Evolutionary conservation across 1,140 invertebrate genomes (phyloP).

Genomic region (Araneus ventricosus): DNA sequence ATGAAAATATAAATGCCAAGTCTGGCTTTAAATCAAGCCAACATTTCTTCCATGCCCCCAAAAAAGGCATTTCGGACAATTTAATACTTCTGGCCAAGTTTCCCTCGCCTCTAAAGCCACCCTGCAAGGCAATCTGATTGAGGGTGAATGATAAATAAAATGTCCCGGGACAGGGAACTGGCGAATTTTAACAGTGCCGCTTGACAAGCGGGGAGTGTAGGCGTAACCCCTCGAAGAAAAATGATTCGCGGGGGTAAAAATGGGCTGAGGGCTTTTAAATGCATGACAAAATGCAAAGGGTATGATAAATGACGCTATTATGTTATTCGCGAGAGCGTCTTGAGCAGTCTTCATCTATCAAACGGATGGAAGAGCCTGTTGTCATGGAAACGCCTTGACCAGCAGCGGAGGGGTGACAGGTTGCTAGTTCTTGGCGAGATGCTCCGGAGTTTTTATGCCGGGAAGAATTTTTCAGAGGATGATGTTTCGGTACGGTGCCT

Average conservation of each 20-base stretch:
- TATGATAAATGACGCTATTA: slow-evolving; percentile 75
- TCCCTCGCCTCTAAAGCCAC: not conserved
- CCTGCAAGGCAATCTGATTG: not conserved
- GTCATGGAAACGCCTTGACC: slow-evolving; percentile 73
- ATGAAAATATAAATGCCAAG: no score
- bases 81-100: not conserved
- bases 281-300: slow-evolving; percentile 75
- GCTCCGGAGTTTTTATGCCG: not conserved
- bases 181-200: slow-evolving; percentile 20
- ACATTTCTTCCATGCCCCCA: no score
- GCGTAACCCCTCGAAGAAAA: slow-evolving; percentile 70
- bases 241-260: slow-evolving; percentile 63
- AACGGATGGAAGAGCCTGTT: slow-evolving; percentile 72
- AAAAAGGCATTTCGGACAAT: no score
- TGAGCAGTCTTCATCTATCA: slow-evolving; percentile 74
- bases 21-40: no score
- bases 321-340: slow-evolving; percentile 75
- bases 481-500: not conserved
- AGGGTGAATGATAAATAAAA: slow-evolving; percentile 51
- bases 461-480: not conserved
- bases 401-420: slow-evolving; percentile 18
- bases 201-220: slow-evolving; percentile 22
- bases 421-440: slow-evolving; percentile 13
- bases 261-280: slow-evolving; percentile 74
- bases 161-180: slow-evolving; percentile 26